Evolutionary conservation across 1,140 invertebrate species (phyloP).

Genomic region (Probaryconus sp.): DNA sequence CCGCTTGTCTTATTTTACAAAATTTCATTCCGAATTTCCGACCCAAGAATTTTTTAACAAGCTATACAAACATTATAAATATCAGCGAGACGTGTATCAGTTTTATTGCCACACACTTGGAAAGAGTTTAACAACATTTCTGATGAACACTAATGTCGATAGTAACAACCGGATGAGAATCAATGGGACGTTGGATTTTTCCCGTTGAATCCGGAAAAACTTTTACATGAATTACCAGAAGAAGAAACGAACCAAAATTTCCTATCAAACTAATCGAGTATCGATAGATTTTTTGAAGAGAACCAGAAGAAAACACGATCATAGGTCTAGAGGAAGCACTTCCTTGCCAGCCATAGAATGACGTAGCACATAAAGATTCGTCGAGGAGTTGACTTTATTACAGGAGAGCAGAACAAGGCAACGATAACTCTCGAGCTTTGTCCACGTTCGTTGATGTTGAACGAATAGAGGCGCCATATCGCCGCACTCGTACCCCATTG

Average conservation of each 20-base stretch:
- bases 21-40: slow-evolving; percentile 55
- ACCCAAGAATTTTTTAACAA: slow-evolving; percentile 50
- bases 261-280: too few species aligned
- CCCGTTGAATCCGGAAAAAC: too few species aligned
- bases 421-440: slow-evolving; percentile 63
- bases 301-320: too few species aligned
- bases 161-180: too few species aligned
- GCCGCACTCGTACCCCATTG: slow-evolving; percentile 35
- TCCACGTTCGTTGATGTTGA: slow-evolving; percentile 50
- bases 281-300: too few species aligned
- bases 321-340: too few species aligned
- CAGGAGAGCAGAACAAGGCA: slow-evolving; percentile 12
- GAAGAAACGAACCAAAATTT: too few species aligned
- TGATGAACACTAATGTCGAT: slow-evolving; percentile 38
- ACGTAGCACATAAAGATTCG: slow-evolving; percentile 51
- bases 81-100: slow-evolving; percentile 26
- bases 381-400: slow-evolving; percentile 33
- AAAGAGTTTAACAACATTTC: slow-evolving; percentile 17
- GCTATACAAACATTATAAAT: slow-evolving; percentile 55
- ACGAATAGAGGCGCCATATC: slow-evolving; percentile 65
- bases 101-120: slow-evolving; percentile 44
- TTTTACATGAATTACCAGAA: too few species aligned
- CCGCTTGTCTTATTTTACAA: slow-evolving; percentile 56
- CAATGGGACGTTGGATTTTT: too few species aligned
- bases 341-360: slow-evolving; percentile 70